Evolutionary conservation across 2,888 invertebrate species (phyloP), one percentile per base, ranked within the genome.

Genomic region (Nephrocerus scutellatus): DNA sequence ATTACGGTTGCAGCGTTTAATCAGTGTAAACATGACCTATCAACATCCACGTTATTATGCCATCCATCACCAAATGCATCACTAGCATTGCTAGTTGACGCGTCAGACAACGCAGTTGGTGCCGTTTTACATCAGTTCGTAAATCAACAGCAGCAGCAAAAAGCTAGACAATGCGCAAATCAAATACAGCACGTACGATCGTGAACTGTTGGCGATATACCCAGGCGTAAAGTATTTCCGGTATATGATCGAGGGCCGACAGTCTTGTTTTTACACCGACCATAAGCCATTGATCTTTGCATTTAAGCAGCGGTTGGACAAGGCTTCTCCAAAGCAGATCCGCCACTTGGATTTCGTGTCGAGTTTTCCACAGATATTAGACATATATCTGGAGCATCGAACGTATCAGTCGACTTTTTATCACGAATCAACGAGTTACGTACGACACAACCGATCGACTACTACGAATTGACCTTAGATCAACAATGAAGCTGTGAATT

Each of bases 321-420:
- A 59, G 12, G 53, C 54, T 7, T 57, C 62, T 2, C 65, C 63
- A 1, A 35, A 63, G 2, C 63, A 67, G 39, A 46, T 51, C 4
- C 38, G 63, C 0, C 56, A 67, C 4, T 43, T 70, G 0, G 59
- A 63, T 32, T 60, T 49, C 13, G 61, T 55, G 12, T 36, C 37
- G 4, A 50, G 20, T 48, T 43, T 14, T 30, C 43, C 5, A 47
- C 48, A 1, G 35, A 43, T 7, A 39, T 48, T 7, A 16, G 13
- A 2, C 31, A 48, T 9, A 15, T 44, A 6, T 26, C 43, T 5
- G 47, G 44, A 4, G 9, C 51, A 47, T 43, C 44, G 10, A 50
- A 51, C 23, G 39, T 33, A 7, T 35, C 39, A 6, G 44, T 45
- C 2, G 48, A 49, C 23, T 30, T 39, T 7, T 14, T 50, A 18